These are phyloP conservation scores for Nestor notabilis DNA, from an alignment of 2,113 vertebrate species.

Conservation along the genomic window DNA sequence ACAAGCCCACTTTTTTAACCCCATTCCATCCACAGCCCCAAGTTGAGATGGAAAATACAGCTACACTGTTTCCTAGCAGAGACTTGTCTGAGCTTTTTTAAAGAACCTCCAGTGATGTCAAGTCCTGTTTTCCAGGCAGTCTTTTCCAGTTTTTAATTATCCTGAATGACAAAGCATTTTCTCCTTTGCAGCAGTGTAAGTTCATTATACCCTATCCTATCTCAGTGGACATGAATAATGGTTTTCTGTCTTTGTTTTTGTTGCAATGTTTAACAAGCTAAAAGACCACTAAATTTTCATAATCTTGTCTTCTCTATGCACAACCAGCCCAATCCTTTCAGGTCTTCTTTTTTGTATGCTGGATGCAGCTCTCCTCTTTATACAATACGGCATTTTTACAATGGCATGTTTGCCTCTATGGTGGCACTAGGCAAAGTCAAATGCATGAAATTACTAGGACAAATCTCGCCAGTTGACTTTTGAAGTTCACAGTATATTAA, in stretches of 20 bases:
- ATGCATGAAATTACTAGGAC: background rate
- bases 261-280: background rate
- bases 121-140: background rate
- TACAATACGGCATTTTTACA: background rate
- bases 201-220: background rate
- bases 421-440: background rate
- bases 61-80: background rate
- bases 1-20: background rate
- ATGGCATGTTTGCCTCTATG: background rate
- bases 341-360: background rate
- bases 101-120: background rate
- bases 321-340: background rate
- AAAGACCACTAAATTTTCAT: background rate
- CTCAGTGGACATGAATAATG: background rate
- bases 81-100: background rate
- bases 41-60: background rate
- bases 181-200: background rate
- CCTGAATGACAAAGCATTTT: conserved; percentile 2
- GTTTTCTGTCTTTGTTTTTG: background rate
- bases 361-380: background rate
- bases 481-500: background rate
- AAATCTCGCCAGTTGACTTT: background rate
- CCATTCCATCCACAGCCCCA: background rate
- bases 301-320: background rate
- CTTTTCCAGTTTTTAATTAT: background rate